Conservation (phyloP, 37 sponge, comb jelly and placozoan species). For the Spongilla lacustris region DNA sequence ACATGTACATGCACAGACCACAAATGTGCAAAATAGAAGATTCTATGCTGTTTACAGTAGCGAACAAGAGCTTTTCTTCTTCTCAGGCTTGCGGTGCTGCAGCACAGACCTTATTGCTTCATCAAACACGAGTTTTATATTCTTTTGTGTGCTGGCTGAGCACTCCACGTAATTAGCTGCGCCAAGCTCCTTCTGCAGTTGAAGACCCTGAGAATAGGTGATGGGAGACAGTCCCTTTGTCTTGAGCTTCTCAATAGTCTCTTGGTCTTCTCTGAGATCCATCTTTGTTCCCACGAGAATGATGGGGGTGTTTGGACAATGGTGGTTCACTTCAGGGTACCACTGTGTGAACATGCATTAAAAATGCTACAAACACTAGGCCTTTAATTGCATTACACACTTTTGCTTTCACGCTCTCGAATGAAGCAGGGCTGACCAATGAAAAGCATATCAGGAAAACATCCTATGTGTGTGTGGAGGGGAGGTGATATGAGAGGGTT, state of each 20-base stretch:
- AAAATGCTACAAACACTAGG: background rate
- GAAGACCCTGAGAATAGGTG: conserved; percentile 53
- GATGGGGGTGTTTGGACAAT: conserved; percentile 75
- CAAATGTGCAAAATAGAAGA: no score
- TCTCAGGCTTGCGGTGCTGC: conserved; percentile 51
- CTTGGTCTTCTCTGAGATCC: conserved; percentile 74
- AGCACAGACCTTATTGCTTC: conserved; percentile 88
- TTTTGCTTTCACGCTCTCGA: conserved; percentile 54
- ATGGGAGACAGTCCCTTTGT: conserved; percentile 62
- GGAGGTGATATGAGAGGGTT: no score
- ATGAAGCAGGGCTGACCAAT: conserved; percentile 61
- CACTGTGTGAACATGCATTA: conserved; percentile 25
- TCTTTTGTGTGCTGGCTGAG: conserved; percentile 78
- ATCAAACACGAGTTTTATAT: conserved; percentile 80
- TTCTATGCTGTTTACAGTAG: background rate
- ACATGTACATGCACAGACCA: no score
- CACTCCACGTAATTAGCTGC: conserved; percentile 81
- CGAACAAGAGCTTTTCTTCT: conserved; percentile 57
- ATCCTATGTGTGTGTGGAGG: no score
- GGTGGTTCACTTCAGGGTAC: conserved; percentile 74
- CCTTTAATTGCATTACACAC: background rate
- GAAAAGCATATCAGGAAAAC: conserved; percentile 76
- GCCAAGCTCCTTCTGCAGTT: conserved; percentile 67
- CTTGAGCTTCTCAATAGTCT: conserved; percentile 59
- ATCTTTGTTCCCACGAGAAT: conserved; percentile 82